phyloP scores from a whole-genome alignment of 2,113 vertebrate species.

The Scomber scombrus region DNA sequence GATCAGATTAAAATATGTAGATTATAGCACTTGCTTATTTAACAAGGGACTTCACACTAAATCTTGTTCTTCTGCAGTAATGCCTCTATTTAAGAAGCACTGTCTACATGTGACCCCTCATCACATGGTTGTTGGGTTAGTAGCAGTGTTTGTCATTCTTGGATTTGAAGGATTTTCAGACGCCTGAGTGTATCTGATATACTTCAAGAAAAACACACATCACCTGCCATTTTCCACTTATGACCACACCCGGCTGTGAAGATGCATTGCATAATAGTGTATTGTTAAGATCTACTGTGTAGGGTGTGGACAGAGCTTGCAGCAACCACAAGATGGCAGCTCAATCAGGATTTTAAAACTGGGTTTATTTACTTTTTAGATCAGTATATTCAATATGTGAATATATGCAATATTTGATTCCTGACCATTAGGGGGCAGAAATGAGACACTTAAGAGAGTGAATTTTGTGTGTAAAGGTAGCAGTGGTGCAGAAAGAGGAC shows the following conservation, averaged over 20 bases:
- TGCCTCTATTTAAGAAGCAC: too few relatives aligned
- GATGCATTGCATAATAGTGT: background rate
- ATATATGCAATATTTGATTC: background rate
- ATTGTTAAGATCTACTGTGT: background rate
- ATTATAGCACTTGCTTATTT: background rate
- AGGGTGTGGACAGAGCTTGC: background rate
- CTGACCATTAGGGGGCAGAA: background rate
- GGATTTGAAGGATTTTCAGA: too few relatives aligned
- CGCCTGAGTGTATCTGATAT: too few relatives aligned
- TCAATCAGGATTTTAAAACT: constrained; percentile 4
- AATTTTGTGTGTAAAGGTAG: background rate
- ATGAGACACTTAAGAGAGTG: background rate
- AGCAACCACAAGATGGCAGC: constrained; percentile 58
- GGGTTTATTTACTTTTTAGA: background rate
- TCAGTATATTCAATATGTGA: too few relatives aligned
- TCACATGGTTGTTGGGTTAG: too few relatives aligned
- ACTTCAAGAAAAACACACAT: too few relatives aligned
- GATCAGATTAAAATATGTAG: background rate
- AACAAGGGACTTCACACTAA: background rate
- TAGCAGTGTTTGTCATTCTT: too few relatives aligned
- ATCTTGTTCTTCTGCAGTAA: background rate
- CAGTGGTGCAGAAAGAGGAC: background rate
- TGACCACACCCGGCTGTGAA: constrained; percentile 29
- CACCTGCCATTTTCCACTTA: background rate
- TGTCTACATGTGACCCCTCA: too few relatives aligned